Conservation (phyloP, 2,797 vertebrate genomes). For the Chromis chromis region DNA sequence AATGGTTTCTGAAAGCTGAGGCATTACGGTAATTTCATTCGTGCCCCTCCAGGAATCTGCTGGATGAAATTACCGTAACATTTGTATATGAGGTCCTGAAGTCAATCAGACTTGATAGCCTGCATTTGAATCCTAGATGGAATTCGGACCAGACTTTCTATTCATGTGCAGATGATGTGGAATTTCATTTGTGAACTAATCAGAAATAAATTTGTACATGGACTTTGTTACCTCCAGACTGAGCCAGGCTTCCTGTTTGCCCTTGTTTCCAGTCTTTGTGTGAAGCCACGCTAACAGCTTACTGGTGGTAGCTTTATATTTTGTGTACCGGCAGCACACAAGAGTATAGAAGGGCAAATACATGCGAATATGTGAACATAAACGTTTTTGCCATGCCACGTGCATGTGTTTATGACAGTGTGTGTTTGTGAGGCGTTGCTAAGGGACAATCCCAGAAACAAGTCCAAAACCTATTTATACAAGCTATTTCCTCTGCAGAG, state of each 20-base stretch:
- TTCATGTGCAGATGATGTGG: not conserved
- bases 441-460: constrained; percentile 31
- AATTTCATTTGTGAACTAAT: not conserved
- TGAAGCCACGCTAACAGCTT: not conserved
- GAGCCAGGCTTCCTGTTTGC: not conserved
- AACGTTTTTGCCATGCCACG: not conserved
- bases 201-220: not conserved
- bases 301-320: not conserved
- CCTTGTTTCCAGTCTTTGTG: not conserved
- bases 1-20: too few relatives aligned
- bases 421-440: constrained; percentile 46
- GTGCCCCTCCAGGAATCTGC: too few relatives aligned
- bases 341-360: not conserved
- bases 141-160: not conserved
- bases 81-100: not conserved
- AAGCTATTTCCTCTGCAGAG: constrained; percentile 58
- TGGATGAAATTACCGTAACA: too few relatives aligned
- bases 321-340: not conserved
- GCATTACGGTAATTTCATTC: too few relatives aligned
- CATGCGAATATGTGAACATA: not conserved
- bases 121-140: not conserved
- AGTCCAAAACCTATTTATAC: constrained; percentile 60
- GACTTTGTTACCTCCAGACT: not conserved
- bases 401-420: not conserved
- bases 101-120: not conserved